Percentiles rank a stretch among this genome's conserved stretches.
Evolutionary conservation across 1,140 invertebrate genomes (phyloP).

Genomic region (Platyura marginata): DNA sequence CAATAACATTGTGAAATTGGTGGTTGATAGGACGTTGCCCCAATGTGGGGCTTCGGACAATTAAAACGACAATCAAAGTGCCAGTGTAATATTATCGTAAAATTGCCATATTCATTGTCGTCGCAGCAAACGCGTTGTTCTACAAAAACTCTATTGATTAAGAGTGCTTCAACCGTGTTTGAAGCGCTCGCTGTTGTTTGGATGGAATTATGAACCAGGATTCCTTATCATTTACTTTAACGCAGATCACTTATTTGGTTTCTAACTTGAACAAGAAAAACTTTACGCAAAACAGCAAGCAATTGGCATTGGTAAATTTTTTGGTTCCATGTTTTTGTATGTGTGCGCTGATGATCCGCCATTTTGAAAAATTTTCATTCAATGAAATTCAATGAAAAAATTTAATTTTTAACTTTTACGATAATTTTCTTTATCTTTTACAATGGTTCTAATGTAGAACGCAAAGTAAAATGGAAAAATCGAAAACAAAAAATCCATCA

Average conservation of each 20-base stretch:
- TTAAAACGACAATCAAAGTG: not conserved
- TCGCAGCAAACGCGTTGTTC: not conserved
- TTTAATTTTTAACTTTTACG: too few species aligned
- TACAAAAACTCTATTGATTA: not conserved
- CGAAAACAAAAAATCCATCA: too few species aligned
- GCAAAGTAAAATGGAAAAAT: too few species aligned
- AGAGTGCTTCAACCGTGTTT: conserved; percentile 66
- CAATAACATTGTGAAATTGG: too few species aligned
- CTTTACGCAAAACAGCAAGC: conserved; percentile 52
- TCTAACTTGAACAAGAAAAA: conserved; percentile 91
- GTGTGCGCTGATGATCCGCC: not conserved
- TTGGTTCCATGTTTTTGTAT: not conserved
- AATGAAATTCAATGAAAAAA: too few species aligned
- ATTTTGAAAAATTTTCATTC: not conserved
- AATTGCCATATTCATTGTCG: not conserved
- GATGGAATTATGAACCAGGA: conserved; percentile 98
- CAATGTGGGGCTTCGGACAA: not conserved
- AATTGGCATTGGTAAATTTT: conserved; percentile 28
- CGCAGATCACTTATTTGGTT: conserved; percentile 93
- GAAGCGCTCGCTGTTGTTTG: conserved; percentile 59
- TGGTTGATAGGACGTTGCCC: not conserved
- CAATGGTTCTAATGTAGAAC: too few species aligned
- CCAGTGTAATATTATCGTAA: not conserved
- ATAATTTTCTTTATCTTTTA: too few species aligned
- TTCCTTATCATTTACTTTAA: conserved; percentile 92